Evolutionary conservation across 1,140 invertebrate genomes (phyloP).

Genomic region (Diorhabda carinulata): DNA sequence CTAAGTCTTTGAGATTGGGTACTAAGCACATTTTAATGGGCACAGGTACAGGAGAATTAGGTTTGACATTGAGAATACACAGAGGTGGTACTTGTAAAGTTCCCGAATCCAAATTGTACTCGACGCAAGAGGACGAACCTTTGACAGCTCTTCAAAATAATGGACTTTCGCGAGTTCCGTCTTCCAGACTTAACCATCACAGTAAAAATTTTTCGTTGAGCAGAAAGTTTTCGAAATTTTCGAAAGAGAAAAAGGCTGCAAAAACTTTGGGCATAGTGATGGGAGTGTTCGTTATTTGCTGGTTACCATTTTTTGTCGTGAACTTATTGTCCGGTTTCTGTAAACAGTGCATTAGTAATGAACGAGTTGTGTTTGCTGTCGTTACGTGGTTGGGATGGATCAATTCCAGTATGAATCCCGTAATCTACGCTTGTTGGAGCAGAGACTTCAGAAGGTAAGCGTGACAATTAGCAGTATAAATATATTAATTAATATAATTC

Average conservation of each 20-base stretch:
- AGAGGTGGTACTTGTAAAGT: slow-evolving; percentile 70
- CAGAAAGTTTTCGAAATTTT: slow-evolving; percentile 86
- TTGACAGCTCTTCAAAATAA: slow-evolving; percentile 71
- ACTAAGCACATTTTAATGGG: slow-evolving; percentile 81
- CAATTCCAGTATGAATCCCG: slow-evolving; percentile 96
- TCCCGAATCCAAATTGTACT: slow-evolving; percentile 44
- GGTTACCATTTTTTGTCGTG: slow-evolving; percentile 97
- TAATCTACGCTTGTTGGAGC: slow-evolving; percentile 96
- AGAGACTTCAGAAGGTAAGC: slow-evolving; percentile 89
- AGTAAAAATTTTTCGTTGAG: slow-evolving; percentile 84
- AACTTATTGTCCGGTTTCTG: slow-evolving; percentile 91
- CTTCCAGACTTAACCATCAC: slow-evolving; percentile 51
- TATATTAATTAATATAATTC: no score
- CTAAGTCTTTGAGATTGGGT: slow-evolving; percentile 81
- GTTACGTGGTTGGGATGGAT: slow-evolving; percentile 99
- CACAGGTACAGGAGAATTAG: slow-evolving; percentile 64
- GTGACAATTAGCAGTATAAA: neutral
- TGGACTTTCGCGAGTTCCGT: slow-evolving; percentile 61
- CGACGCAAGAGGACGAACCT: slow-evolving; percentile 61
- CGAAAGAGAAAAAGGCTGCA: slow-evolving; percentile 93
- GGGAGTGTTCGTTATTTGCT: slow-evolving; percentile 98
- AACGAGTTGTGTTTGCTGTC: slow-evolving; percentile 85
- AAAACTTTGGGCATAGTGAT: slow-evolving; percentile 92
- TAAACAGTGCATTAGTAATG: slow-evolving; percentile 78
- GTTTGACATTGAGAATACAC: slow-evolving; percentile 84